Evolutionary conservation across 2,113 vertebrate species (phyloP), one percentile per base, ranked within the genome.

Genomic region (Tetraodon nigroviridis): DNA sequence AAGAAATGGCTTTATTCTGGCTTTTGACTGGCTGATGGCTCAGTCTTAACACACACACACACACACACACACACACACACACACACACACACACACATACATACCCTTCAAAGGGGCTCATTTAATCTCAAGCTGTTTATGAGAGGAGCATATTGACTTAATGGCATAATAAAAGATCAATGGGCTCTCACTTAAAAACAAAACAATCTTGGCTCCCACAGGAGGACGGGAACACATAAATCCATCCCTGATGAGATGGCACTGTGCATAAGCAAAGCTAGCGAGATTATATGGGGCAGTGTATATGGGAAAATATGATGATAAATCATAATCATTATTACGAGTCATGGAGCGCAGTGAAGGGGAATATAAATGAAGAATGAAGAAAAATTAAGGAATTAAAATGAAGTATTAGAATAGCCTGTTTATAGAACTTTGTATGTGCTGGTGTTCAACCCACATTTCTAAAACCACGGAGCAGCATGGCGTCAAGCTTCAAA

Each of bases 161-260:
- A 88, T 78, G 61, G 80, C 47, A 69, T 84, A 85, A 84, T 88
- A 89, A 87, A 90, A 85, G 76, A 87, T 88, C 82, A 89, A 83
- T 86, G 81, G 80, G 71, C 52, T 56, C 59, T 83, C 71, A 82
- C 79, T 88, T 87, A 80, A 79, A 81, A 85, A 82, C 78, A 77
- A 85, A 88, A 87, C 80, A 81, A 78, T 87, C 81, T 81, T 37
- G 29, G 67, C 76, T 81, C 76, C 79, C 71, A 60, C 58, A 74
- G 68, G 75, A 75, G 51, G 58, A 74, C 45, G 58, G 67, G 64
- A 72, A 71, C 56, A 76, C 66, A 82, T 81, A 81, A 83, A 89
- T 86, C 78, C 66, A 76, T 68, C 69, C 27, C 68, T 44, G 58
- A 80, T 64, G 80, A 69, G 69, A 53, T 61, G 78, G 62, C 74